phyloP scores from a whole-genome alignment of 2,888 invertebrate species.

The Tenthredo amoena region DNA sequence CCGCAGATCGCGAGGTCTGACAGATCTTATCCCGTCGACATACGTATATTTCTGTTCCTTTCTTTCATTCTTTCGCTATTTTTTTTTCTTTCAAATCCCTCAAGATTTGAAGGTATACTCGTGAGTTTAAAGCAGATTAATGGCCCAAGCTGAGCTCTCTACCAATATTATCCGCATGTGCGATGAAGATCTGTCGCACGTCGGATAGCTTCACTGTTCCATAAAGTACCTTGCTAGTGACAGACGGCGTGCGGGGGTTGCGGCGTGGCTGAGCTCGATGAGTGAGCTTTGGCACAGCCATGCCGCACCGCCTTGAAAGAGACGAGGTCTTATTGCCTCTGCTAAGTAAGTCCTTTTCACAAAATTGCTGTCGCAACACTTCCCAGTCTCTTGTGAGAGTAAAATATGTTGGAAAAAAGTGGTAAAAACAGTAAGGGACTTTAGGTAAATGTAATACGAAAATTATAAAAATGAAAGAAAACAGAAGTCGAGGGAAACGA shows the following conservation, averaged over 20 bases:
- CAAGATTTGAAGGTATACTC: conserved; percentile 28
- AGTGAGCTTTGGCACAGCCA: conserved; percentile 41
- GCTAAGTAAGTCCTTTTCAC: conserved; percentile 45
- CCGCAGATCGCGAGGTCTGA: neutral
- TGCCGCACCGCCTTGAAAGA: conserved; percentile 35
- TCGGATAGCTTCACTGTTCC: conserved; percentile 14
- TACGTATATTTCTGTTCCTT: neutral
- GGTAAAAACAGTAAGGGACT: neutral
- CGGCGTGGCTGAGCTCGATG: conserved; percentile 16
- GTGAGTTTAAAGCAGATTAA: conserved; percentile 29
- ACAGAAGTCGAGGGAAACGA: neutral
- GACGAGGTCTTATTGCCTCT: conserved; percentile 38
- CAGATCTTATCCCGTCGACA: neutral
- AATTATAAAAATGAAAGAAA: conserved; percentile 23
- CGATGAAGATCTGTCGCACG: conserved; percentile 32
- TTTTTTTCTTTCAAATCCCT: neutral
- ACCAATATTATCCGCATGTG: conserved; percentile 29
- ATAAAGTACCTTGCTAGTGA: conserved; percentile 29
- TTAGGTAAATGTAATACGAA: neutral
- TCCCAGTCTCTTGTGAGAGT: conserved; percentile 35
- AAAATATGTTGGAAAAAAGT: neutral
- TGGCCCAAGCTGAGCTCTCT: neutral
- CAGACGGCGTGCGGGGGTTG: conserved; percentile 32
- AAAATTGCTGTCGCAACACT: conserved; percentile 43
- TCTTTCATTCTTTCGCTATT: neutral